Conservation (phyloP, 2,113 vertebrate species). For the Myotis yumanensis region DNA sequence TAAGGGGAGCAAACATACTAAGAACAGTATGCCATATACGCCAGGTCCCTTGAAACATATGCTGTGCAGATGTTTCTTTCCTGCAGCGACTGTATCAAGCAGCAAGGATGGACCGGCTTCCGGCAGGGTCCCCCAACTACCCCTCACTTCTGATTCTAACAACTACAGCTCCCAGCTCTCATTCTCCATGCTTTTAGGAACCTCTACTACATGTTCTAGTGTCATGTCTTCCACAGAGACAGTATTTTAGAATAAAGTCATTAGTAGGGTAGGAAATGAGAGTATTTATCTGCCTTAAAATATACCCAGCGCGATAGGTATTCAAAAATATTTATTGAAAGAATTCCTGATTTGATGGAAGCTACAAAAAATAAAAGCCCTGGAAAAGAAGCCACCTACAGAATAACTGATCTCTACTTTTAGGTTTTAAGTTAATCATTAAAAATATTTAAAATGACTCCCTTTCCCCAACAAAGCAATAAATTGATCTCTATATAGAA, state of each 20-base stretch:
- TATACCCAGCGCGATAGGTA: not conserved
- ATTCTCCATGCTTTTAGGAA: not conserved
- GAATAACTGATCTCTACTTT: not conserved
- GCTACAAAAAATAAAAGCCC: not conserved
- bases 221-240: not conserved
- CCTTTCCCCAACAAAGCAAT: not conserved
- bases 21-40: no score
- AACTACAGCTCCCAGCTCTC: not conserved
- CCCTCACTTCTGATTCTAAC: not conserved
- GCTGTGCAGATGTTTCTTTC: no score
- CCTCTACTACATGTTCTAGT: not conserved
- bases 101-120: no score
- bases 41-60: no score
- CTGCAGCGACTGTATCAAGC: no score
- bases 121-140: not conserved
- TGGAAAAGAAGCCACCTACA: not conserved
- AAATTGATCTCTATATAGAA: not conserved
- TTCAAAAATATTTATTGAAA: not conserved
- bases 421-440: not conserved
- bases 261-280: not conserved
- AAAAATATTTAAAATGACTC: constrained; percentile 19
- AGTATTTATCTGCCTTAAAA: not conserved
- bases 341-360: not conserved
- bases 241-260: not conserved
- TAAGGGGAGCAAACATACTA: no score